These are phyloP conservation scores for Sardina pilchardus DNA, from an alignment of 2,113 vertebrate species.

Conservation along the genomic window DNA sequence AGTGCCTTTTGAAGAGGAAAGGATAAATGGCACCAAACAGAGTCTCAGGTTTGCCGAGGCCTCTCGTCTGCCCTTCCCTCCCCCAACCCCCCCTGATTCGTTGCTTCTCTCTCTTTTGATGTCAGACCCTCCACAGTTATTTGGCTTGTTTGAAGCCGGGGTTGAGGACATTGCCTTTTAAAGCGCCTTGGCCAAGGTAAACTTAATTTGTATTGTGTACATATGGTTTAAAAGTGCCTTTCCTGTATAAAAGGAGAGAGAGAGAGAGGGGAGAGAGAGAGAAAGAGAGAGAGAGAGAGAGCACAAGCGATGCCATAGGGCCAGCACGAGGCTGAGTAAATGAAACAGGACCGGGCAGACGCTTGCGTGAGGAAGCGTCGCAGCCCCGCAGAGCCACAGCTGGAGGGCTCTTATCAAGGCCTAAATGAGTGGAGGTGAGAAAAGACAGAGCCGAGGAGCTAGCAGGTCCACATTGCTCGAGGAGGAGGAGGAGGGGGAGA, in stretches of 20 bases:
- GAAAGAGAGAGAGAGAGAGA: neutral
- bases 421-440: constrained; percentile 59
- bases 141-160: constrained; percentile 42
- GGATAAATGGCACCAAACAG: constrained; percentile 33
- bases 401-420: constrained; percentile 52
- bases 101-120: constrained; percentile 51
- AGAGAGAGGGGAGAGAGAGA: neutral
- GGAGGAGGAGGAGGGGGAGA: neutral
- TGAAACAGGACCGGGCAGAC: constrained; percentile 27
- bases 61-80: constrained; percentile 1
- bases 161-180: constrained; percentile 53
- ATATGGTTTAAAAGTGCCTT: constrained; percentile 53
- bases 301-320: constrained; percentile 43
- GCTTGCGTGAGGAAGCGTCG: constrained; percentile 44
- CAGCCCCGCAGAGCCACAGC: constrained; percentile 50
- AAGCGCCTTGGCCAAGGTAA: constrained; percentile 54
- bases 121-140: constrained; percentile 52
- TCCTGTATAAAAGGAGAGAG: constrained; percentile 46
- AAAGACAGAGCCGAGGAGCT: constrained; percentile 51
- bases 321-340: constrained; percentile 37
- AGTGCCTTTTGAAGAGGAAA: neutral
- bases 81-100: constrained; percentile 23
- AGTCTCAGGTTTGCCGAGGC: constrained; percentile 36
- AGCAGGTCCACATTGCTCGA: constrained; percentile 42
- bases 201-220: constrained; percentile 57